Percentiles rank a stretch among this genome's conserved stretches.
These are phyloP conservation scores for Gryon sp. DNA, from an alignment of 1,140 invertebrate genomes.

Conservation along the genomic window DNA sequence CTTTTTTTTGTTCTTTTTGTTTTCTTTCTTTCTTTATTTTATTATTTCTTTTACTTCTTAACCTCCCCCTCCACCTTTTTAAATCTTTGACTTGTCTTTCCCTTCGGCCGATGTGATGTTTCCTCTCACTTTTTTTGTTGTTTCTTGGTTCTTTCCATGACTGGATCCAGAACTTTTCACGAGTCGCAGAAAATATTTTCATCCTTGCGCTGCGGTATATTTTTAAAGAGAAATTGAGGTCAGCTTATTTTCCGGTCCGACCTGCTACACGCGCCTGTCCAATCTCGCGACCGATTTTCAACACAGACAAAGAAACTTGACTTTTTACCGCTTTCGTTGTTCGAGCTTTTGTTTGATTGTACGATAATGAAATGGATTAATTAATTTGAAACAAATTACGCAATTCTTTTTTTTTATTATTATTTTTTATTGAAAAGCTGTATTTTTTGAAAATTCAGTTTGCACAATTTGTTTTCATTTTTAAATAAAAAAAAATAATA, in stretches of 20 bases:
- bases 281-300: no score
- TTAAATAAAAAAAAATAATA: no score
- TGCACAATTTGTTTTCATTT: no score
- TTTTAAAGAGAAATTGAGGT: slow-evolving; percentile 55
- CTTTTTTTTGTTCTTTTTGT: background rate
- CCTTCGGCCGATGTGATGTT: no score
- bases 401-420: no score
- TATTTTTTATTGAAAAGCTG: no score
- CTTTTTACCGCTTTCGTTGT: background rate
- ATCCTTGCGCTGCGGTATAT: slow-evolving; percentile 7
- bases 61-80: background rate
- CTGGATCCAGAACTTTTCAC: slow-evolving; percentile 9
- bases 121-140: background rate
- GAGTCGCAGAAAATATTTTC: slow-evolving; percentile 30
- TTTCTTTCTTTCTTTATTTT: no score
- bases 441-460: no score
- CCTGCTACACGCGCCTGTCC: background rate
- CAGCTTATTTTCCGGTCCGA: slow-evolving; percentile 32
- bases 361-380: no score
- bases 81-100: no score
- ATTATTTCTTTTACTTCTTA: slow-evolving; percentile 18
- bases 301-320: background rate
- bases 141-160: background rate
- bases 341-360: no score
- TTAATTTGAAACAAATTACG: no score